phyloP scores from a whole-genome alignment of 2,113 vertebrate genomes.

The Lichenostomus cassidix region DNA sequence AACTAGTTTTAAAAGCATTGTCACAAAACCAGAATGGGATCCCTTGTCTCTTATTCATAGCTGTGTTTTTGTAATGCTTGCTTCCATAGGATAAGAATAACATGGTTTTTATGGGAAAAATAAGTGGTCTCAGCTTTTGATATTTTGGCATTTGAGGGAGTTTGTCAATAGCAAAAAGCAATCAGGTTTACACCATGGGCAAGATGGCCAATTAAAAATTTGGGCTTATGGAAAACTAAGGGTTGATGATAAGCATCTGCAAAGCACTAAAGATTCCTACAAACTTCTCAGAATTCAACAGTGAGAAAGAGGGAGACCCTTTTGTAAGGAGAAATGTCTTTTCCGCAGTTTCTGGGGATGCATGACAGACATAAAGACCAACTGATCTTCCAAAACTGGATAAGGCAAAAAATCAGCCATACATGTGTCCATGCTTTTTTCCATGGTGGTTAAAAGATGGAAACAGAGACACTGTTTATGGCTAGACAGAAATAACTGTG shows the following conservation, averaged over 20 bases:
- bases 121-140: neutral
- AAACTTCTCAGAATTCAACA: neutral
- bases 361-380: neutral
- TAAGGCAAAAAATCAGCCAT: neutral
- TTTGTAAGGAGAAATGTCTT: neutral
- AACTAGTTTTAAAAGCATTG: neutral
- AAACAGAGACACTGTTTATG: neutral
- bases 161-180: neutral
- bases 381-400: neutral
- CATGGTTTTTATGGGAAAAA: neutral
- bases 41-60: neutral
- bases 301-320: neutral
- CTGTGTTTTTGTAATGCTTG: neutral
- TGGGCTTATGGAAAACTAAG: neutral
- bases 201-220: neutral
- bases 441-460: neutral
- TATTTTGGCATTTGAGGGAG: neutral
- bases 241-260: accelerated
- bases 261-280: neutral
- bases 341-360: neutral
- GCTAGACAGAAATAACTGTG: neutral
- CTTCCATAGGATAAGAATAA: neutral
- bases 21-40: neutral
- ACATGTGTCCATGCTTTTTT: neutral
- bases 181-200: neutral